A percentile compares a stretch with the other conserved stretches of the same genome.
Conservation (phyloP, 64 coral and sea anemone species). For the Acropora tenuis region DNA sequence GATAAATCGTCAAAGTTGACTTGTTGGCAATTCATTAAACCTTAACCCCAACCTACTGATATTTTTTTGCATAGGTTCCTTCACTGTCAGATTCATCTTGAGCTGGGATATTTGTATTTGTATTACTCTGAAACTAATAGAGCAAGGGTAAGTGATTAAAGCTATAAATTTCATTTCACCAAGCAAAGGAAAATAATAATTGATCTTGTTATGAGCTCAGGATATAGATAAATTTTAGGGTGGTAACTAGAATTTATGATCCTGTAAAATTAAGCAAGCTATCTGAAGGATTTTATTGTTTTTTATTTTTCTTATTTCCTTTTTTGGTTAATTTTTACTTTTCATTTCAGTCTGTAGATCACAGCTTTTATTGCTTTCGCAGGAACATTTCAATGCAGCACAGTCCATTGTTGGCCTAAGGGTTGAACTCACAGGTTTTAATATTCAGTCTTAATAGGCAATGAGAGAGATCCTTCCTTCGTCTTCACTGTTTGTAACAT, state of each 20-base stretch:
- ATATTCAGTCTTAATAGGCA: too few relatives aligned
- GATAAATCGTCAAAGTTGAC: too few relatives aligned
- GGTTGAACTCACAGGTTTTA: constrained; percentile 74
- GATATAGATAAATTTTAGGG: neutral
- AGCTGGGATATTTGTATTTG: constrained; percentile 81
- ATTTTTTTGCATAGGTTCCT: constrained; percentile 51
- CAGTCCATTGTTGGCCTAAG: constrained; percentile 73
- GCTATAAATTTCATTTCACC: neutral
- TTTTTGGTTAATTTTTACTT: neutral
- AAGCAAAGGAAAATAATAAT: neutral
- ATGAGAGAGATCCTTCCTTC: too few relatives aligned
- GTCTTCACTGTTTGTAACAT: too few relatives aligned
- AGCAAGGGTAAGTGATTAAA: constrained; percentile 72
- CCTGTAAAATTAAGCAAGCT: too few relatives aligned
- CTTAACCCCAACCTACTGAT: too few relatives aligned
- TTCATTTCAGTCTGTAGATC: neutral
- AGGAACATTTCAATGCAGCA: constrained; percentile 89
- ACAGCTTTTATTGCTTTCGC: neutral
- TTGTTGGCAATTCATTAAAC: too few relatives aligned
- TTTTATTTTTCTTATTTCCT: too few relatives aligned
- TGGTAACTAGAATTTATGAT: too few relatives aligned
- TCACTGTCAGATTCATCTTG: constrained; percentile 77
- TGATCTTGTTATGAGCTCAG: too few relatives aligned
- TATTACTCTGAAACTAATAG: constrained; percentile 73
- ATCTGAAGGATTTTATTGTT: too few relatives aligned